Percentiles rank a stretch among this genome's conserved stretches.
Evolutionary conservation across 2,797 vertebrate genomes (phyloP).

Genomic region (Siniperca scherzeri): DNA sequence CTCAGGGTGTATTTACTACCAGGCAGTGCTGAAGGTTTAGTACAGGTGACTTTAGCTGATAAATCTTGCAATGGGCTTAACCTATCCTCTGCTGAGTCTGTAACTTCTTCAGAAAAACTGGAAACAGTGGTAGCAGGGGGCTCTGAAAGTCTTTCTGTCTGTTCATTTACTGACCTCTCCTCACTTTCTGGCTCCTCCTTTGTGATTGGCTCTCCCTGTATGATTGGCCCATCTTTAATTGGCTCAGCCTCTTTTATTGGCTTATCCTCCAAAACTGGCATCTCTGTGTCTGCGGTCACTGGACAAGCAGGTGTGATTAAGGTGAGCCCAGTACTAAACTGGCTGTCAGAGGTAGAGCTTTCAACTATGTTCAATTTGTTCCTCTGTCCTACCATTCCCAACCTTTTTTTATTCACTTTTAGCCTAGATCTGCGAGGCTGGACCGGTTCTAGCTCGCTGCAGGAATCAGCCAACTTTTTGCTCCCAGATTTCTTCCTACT

Average conservation of each 20-base stretch:
- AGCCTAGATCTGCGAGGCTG: slow-evolving; percentile 89
- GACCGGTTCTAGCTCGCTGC: slow-evolving; percentile 85
- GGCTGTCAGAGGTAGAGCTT: slow-evolving; percentile 84
- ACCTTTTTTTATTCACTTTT: slow-evolving; percentile 90
- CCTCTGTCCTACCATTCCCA: slow-evolving; percentile 76
- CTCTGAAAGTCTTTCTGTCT: slow-evolving; percentile 41
- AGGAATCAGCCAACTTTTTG: slow-evolving; percentile 77
- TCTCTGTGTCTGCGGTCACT: slow-evolving; percentile 58
- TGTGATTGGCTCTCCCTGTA: background rate
- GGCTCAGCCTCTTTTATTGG: slow-evolving; percentile 23
- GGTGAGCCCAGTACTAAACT: slow-evolving; percentile 77
- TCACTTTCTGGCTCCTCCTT: slow-evolving; percentile 35
- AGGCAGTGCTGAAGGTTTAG: slow-evolving; percentile 89
- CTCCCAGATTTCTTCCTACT: slow-evolving; percentile 87
- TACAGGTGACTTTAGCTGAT: slow-evolving; percentile 80
- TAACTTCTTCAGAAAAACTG: slow-evolving; percentile 45
- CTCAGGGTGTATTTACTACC: slow-evolving; percentile 97
- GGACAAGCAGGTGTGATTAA: slow-evolving; percentile 34
- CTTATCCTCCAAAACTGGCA: slow-evolving; percentile 39
- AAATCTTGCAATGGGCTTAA: slow-evolving; percentile 74
- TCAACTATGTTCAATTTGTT: slow-evolving; percentile 79
- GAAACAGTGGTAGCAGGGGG: background rate
- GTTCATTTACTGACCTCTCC: slow-evolving; percentile 43
- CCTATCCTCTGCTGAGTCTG: slow-evolving; percentile 53
- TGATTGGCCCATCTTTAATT: slow-evolving; percentile 26